phyloP scores from a whole-genome alignment of 2,797 vertebrate genomes.

The Pampus argenteus region DNA sequence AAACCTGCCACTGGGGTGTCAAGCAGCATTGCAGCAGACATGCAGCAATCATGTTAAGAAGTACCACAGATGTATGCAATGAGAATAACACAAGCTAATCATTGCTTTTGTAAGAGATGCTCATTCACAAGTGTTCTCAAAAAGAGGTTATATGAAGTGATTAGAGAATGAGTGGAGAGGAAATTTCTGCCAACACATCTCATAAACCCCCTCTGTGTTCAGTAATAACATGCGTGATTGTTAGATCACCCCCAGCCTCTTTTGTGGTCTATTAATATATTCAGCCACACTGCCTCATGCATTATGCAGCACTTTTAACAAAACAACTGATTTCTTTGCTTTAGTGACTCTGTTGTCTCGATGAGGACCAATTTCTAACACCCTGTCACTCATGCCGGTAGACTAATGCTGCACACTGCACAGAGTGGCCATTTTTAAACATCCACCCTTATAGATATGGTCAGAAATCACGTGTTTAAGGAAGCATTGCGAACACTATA shows the following conservation, averaged over 20 bases:
- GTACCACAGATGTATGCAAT: constrained; percentile 19
- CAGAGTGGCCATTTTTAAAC: constrained; percentile 80
- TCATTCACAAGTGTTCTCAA: constrained; percentile 23
- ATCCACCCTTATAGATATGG: constrained; percentile 73
- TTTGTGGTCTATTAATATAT: constrained; percentile 67
- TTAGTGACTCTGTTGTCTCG: constrained; percentile 19
- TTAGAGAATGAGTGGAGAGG: constrained; percentile 47
- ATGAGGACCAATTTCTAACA: constrained; percentile 39
- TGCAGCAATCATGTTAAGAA: constrained; percentile 28
- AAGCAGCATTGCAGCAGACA: constrained; percentile 33
- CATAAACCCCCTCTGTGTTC: constrained; percentile 24
- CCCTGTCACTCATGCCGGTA: constrained; percentile 57
- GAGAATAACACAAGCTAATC: constrained; percentile 18
- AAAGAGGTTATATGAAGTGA: constrained; percentile 67
- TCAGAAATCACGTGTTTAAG: constrained; percentile 75
- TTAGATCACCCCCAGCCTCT: constrained; percentile 63
- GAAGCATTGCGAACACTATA: constrained; percentile 62
- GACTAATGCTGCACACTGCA: constrained; percentile 62
- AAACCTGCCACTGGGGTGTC: constrained; percentile 1
- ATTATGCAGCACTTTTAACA: constrained; percentile 73
- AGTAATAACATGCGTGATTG: constrained; percentile 61
- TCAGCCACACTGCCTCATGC: constrained; percentile 65
- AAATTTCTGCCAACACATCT: constrained; percentile 48
- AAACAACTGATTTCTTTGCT: constrained; percentile 55
- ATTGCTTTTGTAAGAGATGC: constrained; percentile 1